Base-by-base conservation (phyloP, 2,888 invertebrate species). In the Spialia ferax region DNA sequence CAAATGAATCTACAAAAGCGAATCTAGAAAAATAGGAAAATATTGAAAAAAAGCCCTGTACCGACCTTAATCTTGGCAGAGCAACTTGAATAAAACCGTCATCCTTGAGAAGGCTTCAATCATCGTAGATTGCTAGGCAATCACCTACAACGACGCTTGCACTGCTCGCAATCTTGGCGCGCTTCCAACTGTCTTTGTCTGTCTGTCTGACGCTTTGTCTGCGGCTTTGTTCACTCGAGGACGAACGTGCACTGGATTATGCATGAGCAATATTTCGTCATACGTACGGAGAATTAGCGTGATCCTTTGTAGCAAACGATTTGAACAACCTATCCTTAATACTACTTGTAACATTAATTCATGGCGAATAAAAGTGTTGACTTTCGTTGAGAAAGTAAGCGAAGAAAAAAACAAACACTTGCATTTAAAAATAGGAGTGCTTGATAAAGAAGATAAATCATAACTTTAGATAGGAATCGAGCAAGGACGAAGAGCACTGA, bases 131-230 rank as follows among this genome's bases (percentile, higher is more conserved):
- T 57, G 64, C 71, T 65, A 69, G 70, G 63, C 73, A 73, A 74
- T 75, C 70, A 71, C 70, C 63, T 68, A 69, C 68, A 73, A 72
- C 71, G 70, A 45, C 45, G 45, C 18, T 45, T 45, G 15, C 18
- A 18, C 8, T 15, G 45, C 18, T 45, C 72, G 75, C 74, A 71
- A 68, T 68, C 79, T 85, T 88, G 88, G 88, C 88, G 79, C 73
- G 74, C 70, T 74, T 86, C 87, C 88, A 88, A 77, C 73, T 74
- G 79, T 80, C 88, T 87, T 88, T 88, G 86, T 80, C 74, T 73
- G 83, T 81, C 75, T 78, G 84, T 84, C 82, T 86, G 86, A 77
- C 77, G 76, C 85, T 88, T 89, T 88, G 88, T 90, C 84, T 87
- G 72, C 75, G 76, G 78, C 78, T 74, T 76, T 77, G 75, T 76